Conservation (phyloP, 2,113 vertebrate species). For the Nerophis lumbriciformis region DNA sequence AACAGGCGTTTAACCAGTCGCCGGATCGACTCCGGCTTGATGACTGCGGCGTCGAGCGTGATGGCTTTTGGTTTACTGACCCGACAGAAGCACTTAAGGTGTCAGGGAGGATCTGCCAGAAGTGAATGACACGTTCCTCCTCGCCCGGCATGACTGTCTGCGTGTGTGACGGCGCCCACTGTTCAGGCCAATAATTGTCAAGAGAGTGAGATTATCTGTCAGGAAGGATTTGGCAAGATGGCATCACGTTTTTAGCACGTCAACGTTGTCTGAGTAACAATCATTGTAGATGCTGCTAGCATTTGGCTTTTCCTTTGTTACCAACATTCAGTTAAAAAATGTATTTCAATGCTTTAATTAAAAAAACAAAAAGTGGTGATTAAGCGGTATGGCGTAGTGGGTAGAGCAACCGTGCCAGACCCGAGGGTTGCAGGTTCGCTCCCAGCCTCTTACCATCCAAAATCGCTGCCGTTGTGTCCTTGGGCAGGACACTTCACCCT, state of each 20-base stretch:
- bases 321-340: no score
- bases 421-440: no score
- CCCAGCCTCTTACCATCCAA: no score
- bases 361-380: no score
- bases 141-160: conserved; percentile 18
- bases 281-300: no score
- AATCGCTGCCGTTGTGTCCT: no score
- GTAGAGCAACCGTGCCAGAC: no score
- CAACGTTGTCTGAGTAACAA: no score
- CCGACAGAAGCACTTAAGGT: conserved; percentile 53
- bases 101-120: conserved; percentile 38
- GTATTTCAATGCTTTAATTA: no score
- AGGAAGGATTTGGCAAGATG: conserved; percentile 48
- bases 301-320: no score
- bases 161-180: conserved; percentile 9
- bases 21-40: conserved; percentile 38
- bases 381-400: no score
- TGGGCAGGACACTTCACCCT: no score
- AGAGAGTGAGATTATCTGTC: conserved; percentile 45
- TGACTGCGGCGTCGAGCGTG: conserved; percentile 46
- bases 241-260: neutral
- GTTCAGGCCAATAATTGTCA: conserved; percentile 48
- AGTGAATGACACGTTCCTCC: conserved; percentile 53
- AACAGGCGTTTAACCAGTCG: conserved; percentile 40
- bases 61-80: conserved; percentile 60